Conservation (phyloP, 2,797 vertebrate genomes). For the Gallirallus australis region DNA sequence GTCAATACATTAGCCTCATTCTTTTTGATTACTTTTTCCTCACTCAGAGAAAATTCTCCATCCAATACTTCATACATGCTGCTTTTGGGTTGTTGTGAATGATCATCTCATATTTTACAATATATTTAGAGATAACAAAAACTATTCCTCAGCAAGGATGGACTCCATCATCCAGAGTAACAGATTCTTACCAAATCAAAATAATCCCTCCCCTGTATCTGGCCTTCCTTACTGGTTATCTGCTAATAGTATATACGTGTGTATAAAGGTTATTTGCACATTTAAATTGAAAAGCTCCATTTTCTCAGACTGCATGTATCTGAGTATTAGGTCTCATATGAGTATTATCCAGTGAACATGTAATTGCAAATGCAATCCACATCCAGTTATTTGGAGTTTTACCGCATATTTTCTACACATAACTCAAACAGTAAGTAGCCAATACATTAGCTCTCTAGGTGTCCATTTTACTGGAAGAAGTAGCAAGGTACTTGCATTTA, state of each 20-base stretch:
- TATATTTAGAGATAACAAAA: not conserved
- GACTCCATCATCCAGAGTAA: not conserved
- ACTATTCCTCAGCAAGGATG: not conserved
- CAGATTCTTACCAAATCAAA: not conserved
- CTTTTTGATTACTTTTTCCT: not conserved
- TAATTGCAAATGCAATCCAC: constrained; percentile 35
- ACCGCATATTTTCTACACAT: not conserved
- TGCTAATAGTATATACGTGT: not conserved
- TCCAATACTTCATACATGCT: not conserved
- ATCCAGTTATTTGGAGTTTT: constrained; percentile 25
- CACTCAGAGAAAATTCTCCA: not conserved
- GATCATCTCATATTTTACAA: not conserved
- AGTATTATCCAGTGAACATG: not conserved
- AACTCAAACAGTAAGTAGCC: not conserved
- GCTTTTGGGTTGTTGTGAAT: not conserved
- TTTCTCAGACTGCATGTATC: constrained; percentile 9
- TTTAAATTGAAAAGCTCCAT: constrained; percentile 42
- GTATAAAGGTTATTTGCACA: constrained; percentile 43
- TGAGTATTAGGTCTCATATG: constrained; percentile 1
- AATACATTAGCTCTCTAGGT: not conserved
- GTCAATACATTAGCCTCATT: not conserved
- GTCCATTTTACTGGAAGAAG: not conserved
- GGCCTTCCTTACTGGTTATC: constrained; percentile 18
- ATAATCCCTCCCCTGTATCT: not conserved
- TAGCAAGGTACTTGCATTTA: not conserved